phyloP scores from a whole-genome alignment of 2,113 vertebrate genomes.

The Neolamprologus fasciatus region DNA sequence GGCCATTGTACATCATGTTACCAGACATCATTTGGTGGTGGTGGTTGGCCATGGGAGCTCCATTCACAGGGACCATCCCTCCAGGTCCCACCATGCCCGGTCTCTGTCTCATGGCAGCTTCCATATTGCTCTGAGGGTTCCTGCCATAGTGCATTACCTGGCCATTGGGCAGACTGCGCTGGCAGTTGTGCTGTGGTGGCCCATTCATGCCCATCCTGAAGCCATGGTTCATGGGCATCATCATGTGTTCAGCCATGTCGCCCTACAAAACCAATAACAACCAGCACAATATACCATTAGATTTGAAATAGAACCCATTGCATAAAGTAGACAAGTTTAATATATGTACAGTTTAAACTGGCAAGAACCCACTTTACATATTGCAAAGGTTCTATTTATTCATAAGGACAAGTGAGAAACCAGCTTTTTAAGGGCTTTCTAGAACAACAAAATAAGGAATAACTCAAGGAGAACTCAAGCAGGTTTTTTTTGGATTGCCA shows the following conservation, averaged over 20 bases:
- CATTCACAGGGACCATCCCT: constrained; percentile 64
- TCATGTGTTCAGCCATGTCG: constrained; percentile 88
- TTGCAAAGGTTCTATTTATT: not conserved
- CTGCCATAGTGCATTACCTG: constrained; percentile 81
- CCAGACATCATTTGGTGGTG: constrained; percentile 70
- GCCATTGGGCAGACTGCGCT: constrained; percentile 57
- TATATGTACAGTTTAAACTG: not conserved
- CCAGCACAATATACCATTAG: not conserved
- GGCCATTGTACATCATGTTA: constrained; percentile 61
- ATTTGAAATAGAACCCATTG: not conserved
- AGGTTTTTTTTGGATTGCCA: not conserved
- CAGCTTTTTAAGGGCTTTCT: not conserved
- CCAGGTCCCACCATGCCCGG: constrained; percentile 57
- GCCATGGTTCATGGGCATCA: constrained; percentile 86
- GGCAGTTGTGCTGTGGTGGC: constrained; percentile 73
- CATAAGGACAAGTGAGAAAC: not conserved
- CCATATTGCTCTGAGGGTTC: constrained; percentile 69
- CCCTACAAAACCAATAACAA: not conserved
- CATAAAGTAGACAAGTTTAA: not conserved
- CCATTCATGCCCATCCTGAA: constrained; percentile 79
- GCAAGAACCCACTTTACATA: not conserved
- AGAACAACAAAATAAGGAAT: not conserved
- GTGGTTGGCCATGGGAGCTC: constrained; percentile 53
- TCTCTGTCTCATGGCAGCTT: constrained; percentile 74
- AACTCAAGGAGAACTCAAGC: not conserved